These are phyloP conservation scores for Chrysopa pallens DNA, from an alignment of 1,140 invertebrate species.

Conservation along the genomic window DNA sequence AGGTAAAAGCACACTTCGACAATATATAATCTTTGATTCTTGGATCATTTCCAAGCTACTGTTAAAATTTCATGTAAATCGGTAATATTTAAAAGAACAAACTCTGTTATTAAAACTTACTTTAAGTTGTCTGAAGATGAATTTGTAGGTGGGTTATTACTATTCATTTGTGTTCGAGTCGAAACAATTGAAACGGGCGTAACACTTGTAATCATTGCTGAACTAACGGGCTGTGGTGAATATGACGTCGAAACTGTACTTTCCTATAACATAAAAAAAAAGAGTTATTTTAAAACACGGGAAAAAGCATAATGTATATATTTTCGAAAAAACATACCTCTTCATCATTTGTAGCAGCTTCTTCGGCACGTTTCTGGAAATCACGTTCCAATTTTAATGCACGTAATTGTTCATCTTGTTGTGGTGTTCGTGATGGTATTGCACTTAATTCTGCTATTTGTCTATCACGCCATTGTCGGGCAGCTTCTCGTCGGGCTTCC, in stretches of 20 bases:
- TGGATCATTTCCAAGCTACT: too few relatives aligned
- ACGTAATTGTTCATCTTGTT: slow-evolving; percentile 73
- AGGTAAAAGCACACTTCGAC: too few relatives aligned
- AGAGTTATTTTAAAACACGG: background rate
- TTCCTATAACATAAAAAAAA: background rate
- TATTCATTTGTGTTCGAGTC: background rate
- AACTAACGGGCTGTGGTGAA: background rate
- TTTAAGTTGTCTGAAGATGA: too few relatives aligned
- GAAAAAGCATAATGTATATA: background rate
- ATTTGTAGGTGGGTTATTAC: too few relatives aligned
- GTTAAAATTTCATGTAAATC: too few relatives aligned
- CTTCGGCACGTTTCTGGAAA: slow-evolving; percentile 71
- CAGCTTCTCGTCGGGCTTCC: slow-evolving; percentile 47
- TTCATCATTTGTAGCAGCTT: slow-evolving; percentile 58
- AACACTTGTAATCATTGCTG: background rate
- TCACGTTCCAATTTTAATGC: slow-evolving; percentile 71
- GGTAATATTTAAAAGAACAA: too few relatives aligned
- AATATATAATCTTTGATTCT: too few relatives aligned
- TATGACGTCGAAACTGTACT: background rate
- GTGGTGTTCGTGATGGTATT: slow-evolving; percentile 44
- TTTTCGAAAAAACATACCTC: slow-evolving; percentile 24
- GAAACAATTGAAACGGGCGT: background rate
- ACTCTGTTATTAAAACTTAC: too few relatives aligned
- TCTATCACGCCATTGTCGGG: slow-evolving; percentile 57
- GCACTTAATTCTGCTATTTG: slow-evolving; percentile 60